Conservation (phyloP, 2,113 vertebrate genomes). For the Chionomys nivalis region DNA sequence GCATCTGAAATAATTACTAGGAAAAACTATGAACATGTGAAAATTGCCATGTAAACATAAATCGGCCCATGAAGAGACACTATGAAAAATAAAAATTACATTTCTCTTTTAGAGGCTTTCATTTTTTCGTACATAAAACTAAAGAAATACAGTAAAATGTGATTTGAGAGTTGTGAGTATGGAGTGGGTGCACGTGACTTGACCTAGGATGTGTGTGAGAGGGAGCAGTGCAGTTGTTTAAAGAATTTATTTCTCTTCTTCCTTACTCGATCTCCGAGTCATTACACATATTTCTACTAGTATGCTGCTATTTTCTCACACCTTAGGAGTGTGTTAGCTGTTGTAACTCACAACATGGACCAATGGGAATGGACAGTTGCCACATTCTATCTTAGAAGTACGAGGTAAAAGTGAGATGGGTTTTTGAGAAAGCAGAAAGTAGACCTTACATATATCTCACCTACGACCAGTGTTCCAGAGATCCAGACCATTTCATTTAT, state of each 20-base stretch:
- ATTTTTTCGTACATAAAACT: not conserved
- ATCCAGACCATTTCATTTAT: not conserved
- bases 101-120: not conserved
- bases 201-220: not conserved
- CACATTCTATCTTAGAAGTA: not conserved
- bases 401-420: not conserved
- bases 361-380: not conserved
- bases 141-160: not conserved
- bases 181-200: not conserved
- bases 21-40: not conserved
- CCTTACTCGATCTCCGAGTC: not conserved
- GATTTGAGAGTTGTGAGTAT: not conserved
- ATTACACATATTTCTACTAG: constrained; percentile 23
- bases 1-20: not conserved
- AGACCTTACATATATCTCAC: not conserved
- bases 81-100: not conserved
- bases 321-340: not conserved
- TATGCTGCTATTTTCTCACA: not conserved
- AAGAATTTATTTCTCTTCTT: not conserved
- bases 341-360: not conserved
- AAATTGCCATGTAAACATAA: constrained; percentile 16
- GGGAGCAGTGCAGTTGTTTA: not conserved
- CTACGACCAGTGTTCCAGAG: not conserved
- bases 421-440: not conserved
- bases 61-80: not conserved